Conservation (phyloP, 2,888 invertebrate genomes). For the Spisula subtruncata region DNA sequence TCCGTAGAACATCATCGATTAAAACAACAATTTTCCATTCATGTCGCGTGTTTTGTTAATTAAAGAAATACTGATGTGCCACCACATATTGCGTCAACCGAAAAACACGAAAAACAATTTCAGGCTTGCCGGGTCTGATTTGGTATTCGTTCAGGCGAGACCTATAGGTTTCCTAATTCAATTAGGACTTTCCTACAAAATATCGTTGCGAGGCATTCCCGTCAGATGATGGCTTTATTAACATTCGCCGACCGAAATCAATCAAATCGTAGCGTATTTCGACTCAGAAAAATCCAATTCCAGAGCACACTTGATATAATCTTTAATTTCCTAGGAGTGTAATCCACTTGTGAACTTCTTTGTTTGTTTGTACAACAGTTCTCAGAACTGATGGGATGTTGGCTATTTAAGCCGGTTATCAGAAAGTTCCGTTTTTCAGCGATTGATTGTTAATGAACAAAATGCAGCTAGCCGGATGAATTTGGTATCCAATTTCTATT, state of each 20-base stretch:
- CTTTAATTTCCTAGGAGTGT: slow-evolving; percentile 67
- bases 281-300: slow-evolving; percentile 62
- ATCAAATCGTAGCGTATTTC: slow-evolving; percentile 47
- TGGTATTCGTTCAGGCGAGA: slow-evolving; percentile 33
- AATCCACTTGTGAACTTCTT: slow-evolving; percentile 55
- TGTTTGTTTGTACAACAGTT: slow-evolving; percentile 51
- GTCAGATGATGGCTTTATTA: slow-evolving; percentile 48
- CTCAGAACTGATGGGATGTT: neutral
- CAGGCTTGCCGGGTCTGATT: slow-evolving; percentile 15
- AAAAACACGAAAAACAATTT: slow-evolving; percentile 41
- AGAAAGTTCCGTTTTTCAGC: neutral
- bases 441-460: neutral
- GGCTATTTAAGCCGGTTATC: slow-evolving; percentile 16
- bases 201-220: slow-evolving; percentile 26
- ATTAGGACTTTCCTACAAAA: slow-evolving; percentile 36
- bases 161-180: slow-evolving; percentile 44
- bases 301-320: slow-evolving; percentile 63
- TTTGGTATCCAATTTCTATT: slow-evolving; percentile 7
- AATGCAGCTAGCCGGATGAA: slow-evolving; percentile 5
- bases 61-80: slow-evolving; percentile 8
- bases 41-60: neutral
- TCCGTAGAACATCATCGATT: neutral
- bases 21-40: neutral
- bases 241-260: slow-evolving; percentile 54
- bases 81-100: neutral